Conservation (phyloP, 2,888 invertebrate species). For the Synanthedon tipuliformis region DNA sequence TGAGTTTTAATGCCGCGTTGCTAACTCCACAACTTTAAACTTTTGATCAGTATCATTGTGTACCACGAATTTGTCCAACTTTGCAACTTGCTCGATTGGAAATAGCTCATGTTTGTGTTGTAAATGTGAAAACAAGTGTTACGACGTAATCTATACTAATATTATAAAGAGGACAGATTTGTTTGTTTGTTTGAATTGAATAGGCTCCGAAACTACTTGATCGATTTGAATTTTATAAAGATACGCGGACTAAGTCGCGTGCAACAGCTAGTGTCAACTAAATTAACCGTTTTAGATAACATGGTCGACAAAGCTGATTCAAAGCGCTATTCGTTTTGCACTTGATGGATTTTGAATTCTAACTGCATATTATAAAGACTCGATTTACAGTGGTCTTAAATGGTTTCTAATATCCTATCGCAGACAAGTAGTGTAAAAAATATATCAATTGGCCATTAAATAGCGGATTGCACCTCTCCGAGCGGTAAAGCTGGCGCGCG, state of each 20-base stretch:
- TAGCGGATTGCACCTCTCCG: too few relatives aligned
- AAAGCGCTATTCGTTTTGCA: background rate
- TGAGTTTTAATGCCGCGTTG: conserved; percentile 20
- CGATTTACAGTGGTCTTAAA: too few relatives aligned
- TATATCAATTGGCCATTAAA: conserved; percentile 3
- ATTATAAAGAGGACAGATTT: too few relatives aligned
- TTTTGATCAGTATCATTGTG: background rate
- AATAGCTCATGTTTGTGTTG: background rate
- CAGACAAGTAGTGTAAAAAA: background rate
- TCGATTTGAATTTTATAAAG: too few relatives aligned
- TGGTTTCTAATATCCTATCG: too few relatives aligned
- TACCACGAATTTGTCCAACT: background rate
- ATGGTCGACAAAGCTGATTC: background rate
- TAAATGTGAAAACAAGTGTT: background rate
- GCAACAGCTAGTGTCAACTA: too few relatives aligned
- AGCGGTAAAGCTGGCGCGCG: conserved; percentile 25
- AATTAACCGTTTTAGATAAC: background rate
- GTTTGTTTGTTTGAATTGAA: too few relatives aligned
- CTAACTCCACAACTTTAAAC: conserved; percentile 7
- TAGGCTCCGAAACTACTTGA: too few relatives aligned
- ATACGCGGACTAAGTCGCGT: too few relatives aligned
- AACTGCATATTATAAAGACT: too few relatives aligned
- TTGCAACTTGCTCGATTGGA: background rate
- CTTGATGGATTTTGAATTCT: too few relatives aligned
- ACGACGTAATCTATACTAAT: too few relatives aligned